A percentile compares a stretch with the other conserved stretches of the same genome.
phyloP scores from a whole-genome alignment of 2,113 vertebrate genomes.

The Heterotilapia buettikoferi region DNA sequence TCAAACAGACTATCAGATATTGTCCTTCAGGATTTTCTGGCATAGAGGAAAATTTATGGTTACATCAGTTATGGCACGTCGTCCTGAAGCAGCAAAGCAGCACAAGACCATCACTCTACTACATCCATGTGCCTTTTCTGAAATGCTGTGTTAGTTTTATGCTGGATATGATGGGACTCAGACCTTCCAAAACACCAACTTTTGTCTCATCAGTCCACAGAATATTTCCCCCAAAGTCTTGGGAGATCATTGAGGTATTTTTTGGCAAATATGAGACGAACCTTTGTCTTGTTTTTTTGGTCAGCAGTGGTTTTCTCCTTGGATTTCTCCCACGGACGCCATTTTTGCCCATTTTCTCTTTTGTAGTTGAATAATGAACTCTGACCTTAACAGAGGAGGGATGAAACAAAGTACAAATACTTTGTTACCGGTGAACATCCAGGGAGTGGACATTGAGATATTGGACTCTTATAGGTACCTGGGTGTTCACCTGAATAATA shows the following conservation, averaged over 20 bases:
- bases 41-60: background rate
- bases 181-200: background rate
- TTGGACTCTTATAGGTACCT: too few relatives aligned
- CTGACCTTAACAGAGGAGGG: background rate
- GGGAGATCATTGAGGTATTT: background rate
- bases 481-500: too few relatives aligned
- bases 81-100: background rate
- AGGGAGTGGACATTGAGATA: too few relatives aligned
- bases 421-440: background rate
- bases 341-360: background rate
- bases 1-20: background rate
- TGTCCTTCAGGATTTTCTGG: background rate
- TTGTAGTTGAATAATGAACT: background rate
- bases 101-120: rapidly evolving
- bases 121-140: background rate
- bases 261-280: background rate
- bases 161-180: background rate
- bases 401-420: background rate
- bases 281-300: background rate
- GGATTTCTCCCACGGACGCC: background rate
- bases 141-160: rapidly evolving
- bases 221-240: background rate
- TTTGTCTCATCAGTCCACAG: background rate
- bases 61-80: background rate
- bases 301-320: background rate